Base-by-base conservation (phyloP, 2,797 vertebrate genomes). In the Merluccius polli region DNA sequence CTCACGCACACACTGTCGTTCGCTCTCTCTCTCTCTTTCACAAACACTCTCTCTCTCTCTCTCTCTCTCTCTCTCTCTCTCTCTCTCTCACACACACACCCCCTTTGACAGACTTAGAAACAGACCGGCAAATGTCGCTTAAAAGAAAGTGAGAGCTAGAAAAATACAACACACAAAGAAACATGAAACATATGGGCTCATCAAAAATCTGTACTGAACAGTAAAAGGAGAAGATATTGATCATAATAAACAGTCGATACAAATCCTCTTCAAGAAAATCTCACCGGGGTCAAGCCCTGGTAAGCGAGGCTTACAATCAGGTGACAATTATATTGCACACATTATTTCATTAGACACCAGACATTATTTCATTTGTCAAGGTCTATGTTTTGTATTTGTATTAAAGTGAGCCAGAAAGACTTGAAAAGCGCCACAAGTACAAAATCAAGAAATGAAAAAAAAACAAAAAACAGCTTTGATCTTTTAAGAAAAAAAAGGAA, bases 381-480 rank as follows among this genome's bases (percentile, higher is more conserved):
- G 77, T 27, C 73, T 73, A 78, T 33, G 76, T 69, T 81, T 84
- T 83, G 41, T 48, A 13, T 87, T 71, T 30, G 73, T 67, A 80
- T 85, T 69, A 86, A 76, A 71, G 31, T 15, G 32, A 70, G 31
- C 41, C 13, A 75, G n/a, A 15, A 44, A n/a, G 16, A 44, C 38
- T 76, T 81, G 82, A 87, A 87, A 82, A 85, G 73, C 12, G 77
- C 82, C 79, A 67, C 18, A 84, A 84, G 86, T 91, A 88, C 31
- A 89, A 89, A 91, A 87, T 81, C 11, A 48, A 73, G 30, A 59
- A 4, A 75, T n/a, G n/a, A n/a, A n/a, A 33, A 73, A 27, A 79
- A 67, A 75, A 31, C 18, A 79, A 67, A 75, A 31, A 9, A 15
- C 10, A 21, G 8, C 35, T 32, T 74, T 29, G 72, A 30, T 41